Evolutionary conservation across 2,113 vertebrate species (phyloP).

Genomic region (Paramormyrops kingsleyae): DNA sequence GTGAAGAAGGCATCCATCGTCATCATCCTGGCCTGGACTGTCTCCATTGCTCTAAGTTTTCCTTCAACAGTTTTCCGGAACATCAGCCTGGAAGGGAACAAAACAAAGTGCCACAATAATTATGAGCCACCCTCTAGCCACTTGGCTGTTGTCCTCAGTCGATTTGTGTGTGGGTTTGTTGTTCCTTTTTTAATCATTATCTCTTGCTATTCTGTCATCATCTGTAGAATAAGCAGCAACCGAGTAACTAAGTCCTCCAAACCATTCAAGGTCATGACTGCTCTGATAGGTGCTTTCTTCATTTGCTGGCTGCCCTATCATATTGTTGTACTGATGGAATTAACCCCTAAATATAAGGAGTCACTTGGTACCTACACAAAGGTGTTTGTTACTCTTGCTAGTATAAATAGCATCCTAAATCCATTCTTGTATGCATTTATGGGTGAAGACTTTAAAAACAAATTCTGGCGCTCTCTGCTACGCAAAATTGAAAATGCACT

Average conservation of each 20-base stretch:
- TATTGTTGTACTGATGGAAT: conserved; percentile 65
- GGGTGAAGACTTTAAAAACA: conserved; percentile 82
- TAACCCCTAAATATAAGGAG: conserved; percentile 24
- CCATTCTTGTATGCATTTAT: conserved; percentile 89
- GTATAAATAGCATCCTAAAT: conserved; percentile 77
- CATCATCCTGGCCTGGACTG: no score
- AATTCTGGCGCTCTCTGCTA: conserved; percentile 48
- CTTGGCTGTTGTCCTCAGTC: conserved; percentile 39
- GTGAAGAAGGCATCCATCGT: no score
- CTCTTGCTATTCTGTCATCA: conserved; percentile 66
- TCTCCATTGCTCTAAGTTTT: no score
- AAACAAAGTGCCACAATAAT: no score
- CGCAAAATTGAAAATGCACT: conserved; percentile 64
- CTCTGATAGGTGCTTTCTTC: conserved; percentile 72
- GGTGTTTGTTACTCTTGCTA: conserved; percentile 39
- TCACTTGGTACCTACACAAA: accelerated
- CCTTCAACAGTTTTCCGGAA: no score
- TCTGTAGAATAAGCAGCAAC: conserved; percentile 57
- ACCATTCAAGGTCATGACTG: conserved; percentile 75
- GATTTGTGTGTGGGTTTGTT: conserved; percentile 68
- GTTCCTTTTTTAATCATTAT: conserved; percentile 67
- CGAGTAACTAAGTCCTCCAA: conserved; percentile 64
- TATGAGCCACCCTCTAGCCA: no score
- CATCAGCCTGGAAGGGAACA: no score
- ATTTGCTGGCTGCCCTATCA: conserved; percentile 81